A percentile compares a stretch with the other conserved stretches of the same genome.
These are phyloP conservation scores for Polyommatus iphigenia DNA, from an alignment of 2,888 invertebrate species.

Conservation along the genomic window DNA sequence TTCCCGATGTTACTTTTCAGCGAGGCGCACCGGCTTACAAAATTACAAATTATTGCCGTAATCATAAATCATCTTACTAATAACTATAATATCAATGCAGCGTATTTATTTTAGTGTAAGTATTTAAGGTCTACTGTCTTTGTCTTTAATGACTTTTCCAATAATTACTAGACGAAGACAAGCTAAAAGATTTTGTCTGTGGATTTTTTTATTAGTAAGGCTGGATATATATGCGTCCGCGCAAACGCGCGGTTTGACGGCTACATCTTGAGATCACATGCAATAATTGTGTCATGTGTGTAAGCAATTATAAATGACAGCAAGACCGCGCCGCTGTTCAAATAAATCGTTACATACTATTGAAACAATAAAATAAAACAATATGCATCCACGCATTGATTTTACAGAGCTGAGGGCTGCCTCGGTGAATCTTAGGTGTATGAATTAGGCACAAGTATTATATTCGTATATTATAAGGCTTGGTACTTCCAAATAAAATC, in stretches of 20 bases:
- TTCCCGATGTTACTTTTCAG: too few species aligned
- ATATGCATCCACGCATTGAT: not conserved
- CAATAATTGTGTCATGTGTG: too few species aligned
- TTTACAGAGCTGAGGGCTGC: not conserved
- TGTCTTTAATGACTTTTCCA: not conserved
- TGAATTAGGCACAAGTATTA: constrained; percentile 14
- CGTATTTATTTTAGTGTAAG: not conserved
- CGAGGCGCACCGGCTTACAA: not conserved
- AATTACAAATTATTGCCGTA: not conserved
- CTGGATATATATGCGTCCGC: too few species aligned
- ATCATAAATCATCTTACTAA: not conserved
- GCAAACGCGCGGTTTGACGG: too few species aligned
- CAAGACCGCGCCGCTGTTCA: too few species aligned
- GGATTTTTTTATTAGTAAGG: too few species aligned
- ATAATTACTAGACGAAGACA: not conserved
- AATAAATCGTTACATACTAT: not conserved
- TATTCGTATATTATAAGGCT: constrained; percentile 28
- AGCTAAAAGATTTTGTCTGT: not conserved
- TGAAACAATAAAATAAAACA: not conserved
- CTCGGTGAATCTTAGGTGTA: constrained; percentile 1
- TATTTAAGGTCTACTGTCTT: not conserved
- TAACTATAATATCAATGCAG: not conserved
- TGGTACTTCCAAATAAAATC: constrained; percentile 28
- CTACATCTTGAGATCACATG: too few species aligned
- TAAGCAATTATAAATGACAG: too few species aligned